Base-by-base conservation (phyloP, 2,113 vertebrate genomes). In the Oplegnathus fasciatus region DNA sequence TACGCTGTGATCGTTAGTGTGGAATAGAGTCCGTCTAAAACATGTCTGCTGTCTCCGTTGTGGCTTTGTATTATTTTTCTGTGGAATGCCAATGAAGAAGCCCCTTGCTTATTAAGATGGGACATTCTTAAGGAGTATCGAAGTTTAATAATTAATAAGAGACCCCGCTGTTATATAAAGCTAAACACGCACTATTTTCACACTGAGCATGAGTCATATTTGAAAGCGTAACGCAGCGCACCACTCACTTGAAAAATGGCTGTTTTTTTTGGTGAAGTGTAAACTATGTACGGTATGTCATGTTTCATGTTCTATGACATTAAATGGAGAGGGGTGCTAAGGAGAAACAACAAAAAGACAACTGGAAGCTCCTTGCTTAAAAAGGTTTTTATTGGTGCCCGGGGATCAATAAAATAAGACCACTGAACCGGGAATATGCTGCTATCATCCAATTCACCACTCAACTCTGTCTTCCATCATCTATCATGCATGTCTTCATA, bases 1-100 rank as follows among this genome's bases (percentile, higher is more conserved):
- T 48, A 61, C 46, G 81, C 50, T 86, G 74, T 42, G 66, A 83
- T 69, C 1, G n/a, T 61, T 76, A 46, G 65, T 66, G 62, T 84
- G 80, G 72, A 80, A 74, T 52, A 26, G 42, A 84, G 65, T 71
- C 32, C 11, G 14, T 60, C 24, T 76, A 24, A 77, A 74, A 80
- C 14, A 73, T 78, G 30, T 68, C 46, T 70, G 52, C 28, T 75
- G 37, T 70, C 62, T 73, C 54, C 69, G 18, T 78, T 26, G 24
- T 55, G 55, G 55, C n/a, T 75, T 67, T 54, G 80, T 22, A 70
- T 83, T 70, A 40, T 62, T 77, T 82, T 80, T 66, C 24, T 10
- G 46, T 74, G 22, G 15, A 75, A 83, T 78, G 70, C 9, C 28
- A 78, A 67, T 58, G 26, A 66, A 46, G 32, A 64, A 78, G 44